Conservation (phyloP, 2,113 vertebrate species). For the Prolemur simus region DNA sequence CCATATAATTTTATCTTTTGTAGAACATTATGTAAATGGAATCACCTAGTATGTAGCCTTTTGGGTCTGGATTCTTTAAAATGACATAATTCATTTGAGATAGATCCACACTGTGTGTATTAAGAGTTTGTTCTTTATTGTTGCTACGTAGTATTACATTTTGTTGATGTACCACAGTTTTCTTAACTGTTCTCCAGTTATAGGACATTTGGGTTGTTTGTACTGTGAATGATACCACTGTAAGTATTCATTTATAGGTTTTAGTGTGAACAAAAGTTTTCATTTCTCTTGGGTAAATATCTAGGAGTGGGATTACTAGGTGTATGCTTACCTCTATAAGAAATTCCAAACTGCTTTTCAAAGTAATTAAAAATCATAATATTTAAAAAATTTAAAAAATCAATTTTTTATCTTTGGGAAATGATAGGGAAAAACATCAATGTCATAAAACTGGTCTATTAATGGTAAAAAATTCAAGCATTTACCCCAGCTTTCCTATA, state of each 20-base stretch:
- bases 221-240: background rate
- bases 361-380: background rate
- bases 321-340: background rate
- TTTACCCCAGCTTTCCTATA: background rate
- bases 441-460: background rate
- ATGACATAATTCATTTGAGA: background rate
- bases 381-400: background rate
- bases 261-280: background rate
- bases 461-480: background rate
- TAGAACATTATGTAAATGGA: background rate
- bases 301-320: background rate
- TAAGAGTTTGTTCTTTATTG: background rate
- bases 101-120: background rate
- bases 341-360: background rate
- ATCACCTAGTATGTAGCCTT: background rate
- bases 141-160: background rate
- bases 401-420: background rate
- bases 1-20: background rate
- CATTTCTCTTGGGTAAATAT: background rate
- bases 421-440: background rate
- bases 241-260: background rate
- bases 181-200: background rate
- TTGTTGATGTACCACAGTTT: background rate
- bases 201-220: background rate
- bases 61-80: background rate